phyloP scores from a whole-genome alignment of 2,113 vertebrate genomes.

The Eonycteris spelaea region DNA sequence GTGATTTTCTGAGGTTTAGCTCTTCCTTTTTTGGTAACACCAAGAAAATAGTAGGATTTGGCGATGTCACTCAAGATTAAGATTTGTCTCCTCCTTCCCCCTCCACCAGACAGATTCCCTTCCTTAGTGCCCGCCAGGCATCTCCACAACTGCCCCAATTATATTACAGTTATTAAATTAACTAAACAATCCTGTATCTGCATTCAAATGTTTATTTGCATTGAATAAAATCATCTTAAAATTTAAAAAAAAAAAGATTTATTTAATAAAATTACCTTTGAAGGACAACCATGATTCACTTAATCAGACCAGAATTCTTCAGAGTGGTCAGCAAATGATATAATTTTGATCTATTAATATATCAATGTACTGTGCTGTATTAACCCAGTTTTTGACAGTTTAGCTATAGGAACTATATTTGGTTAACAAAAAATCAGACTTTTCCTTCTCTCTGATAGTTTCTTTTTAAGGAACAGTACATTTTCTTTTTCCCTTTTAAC shows the following conservation, averaged over 20 bases:
- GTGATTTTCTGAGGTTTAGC: neutral
- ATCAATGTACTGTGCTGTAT: too few relatives aligned
- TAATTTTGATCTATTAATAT: neutral
- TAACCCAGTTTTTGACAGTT: neutral
- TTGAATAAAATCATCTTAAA: neutral
- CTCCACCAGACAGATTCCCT: neutral
- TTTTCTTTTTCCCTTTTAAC: constrained; percentile 20
- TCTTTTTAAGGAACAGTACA: neutral
- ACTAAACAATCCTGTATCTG: neutral
- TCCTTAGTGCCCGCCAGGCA: neutral
- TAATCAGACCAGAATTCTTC: constrained; percentile 36
- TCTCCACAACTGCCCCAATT: neutral
- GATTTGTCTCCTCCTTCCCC: neutral
- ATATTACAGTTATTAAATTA: neutral
- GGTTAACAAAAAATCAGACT: neutral
- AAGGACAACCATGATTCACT: neutral
- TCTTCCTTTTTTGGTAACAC: neutral
- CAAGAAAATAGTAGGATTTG: neutral
- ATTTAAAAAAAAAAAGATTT: neutral
- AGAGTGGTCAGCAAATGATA: neutral
- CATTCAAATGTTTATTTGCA: neutral
- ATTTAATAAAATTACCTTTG: neutral
- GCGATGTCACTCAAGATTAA: neutral
- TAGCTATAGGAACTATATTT: neutral
- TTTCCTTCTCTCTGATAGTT: neutral